Conservation (phyloP, 2,888 invertebrate species). For the Sericinus montela region DNA sequence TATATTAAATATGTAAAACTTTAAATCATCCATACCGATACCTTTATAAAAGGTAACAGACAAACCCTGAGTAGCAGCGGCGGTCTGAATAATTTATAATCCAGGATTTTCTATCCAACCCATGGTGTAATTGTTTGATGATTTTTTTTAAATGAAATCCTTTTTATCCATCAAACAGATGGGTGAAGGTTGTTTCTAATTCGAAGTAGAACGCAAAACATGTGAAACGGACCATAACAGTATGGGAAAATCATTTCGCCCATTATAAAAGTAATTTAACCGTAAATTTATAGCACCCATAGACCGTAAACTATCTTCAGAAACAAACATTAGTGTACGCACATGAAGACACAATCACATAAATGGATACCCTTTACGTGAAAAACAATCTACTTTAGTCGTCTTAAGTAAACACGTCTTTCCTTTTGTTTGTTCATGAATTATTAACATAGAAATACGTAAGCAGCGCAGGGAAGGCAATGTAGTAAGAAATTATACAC, state of each 20-base stretch:
- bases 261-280: neutral
- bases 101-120: no score
- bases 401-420: constrained; percentile 10
- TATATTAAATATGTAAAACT: no score
- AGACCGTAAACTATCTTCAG: neutral
- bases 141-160: no score
- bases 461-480: neutral
- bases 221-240: neutral
- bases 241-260: neutral
- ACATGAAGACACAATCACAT: constrained; percentile 9
- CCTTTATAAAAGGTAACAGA: no score
- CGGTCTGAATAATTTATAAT: no score
- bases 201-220: no score
- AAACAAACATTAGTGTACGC: neutral
- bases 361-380: constrained; percentile 9
- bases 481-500: no score
- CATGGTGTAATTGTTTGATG: no score
- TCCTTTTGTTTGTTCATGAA: constrained; percentile 11
- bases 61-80: no score
- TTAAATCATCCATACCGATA: no score
- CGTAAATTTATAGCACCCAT: neutral
- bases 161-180: no score
- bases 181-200: no score
- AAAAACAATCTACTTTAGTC: constrained; percentile 9
- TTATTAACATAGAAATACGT: neutral